phyloP scores from a whole-genome alignment of 2,888 invertebrate genomes.

The Steinernema carpocapsae region DNA sequence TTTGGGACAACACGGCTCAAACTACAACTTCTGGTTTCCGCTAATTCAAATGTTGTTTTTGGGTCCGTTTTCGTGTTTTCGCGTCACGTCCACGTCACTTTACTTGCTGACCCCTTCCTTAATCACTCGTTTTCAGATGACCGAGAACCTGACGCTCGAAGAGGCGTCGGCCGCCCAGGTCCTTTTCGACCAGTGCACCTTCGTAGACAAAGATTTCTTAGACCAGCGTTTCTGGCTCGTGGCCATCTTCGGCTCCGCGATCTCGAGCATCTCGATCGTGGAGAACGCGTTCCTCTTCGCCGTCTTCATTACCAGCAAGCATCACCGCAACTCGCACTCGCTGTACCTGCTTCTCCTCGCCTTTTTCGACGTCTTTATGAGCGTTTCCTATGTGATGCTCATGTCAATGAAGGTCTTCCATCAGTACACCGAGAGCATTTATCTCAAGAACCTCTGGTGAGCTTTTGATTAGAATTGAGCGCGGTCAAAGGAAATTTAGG shows the following conservation, averaged over 20 bases:
- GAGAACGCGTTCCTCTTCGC: constrained; percentile 57
- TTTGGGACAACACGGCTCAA: too few relatives aligned
- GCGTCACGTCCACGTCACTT: too few relatives aligned
- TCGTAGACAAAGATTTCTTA: constrained; percentile 23
- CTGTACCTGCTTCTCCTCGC: constrained; percentile 62
- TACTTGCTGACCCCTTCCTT: too few relatives aligned
- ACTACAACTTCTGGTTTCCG: too few relatives aligned
- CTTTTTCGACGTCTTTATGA: constrained; percentile 61
- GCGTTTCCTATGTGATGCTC: constrained; percentile 59
- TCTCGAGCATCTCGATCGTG: constrained; percentile 45
- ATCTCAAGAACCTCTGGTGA: constrained; percentile 27
- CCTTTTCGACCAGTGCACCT: not conserved
- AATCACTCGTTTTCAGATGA: too few relatives aligned
- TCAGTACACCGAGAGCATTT: constrained; percentile 13
- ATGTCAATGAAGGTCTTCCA: constrained; percentile 52
- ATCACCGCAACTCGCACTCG: constrained; percentile 59
- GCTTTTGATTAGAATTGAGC: too few relatives aligned
- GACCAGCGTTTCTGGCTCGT: constrained; percentile 46
- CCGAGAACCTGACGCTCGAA: not conserved
- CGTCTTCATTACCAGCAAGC: constrained; percentile 50
- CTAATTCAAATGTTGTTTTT: too few relatives aligned
- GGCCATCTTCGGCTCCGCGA: constrained; percentile 41
- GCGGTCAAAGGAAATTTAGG: too few relatives aligned
- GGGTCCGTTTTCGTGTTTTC: too few relatives aligned
- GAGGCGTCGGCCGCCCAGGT: not conserved